phyloP scores from a whole-genome alignment of 2,888 invertebrate species.

The Acutogordius australiensis region DNA sequence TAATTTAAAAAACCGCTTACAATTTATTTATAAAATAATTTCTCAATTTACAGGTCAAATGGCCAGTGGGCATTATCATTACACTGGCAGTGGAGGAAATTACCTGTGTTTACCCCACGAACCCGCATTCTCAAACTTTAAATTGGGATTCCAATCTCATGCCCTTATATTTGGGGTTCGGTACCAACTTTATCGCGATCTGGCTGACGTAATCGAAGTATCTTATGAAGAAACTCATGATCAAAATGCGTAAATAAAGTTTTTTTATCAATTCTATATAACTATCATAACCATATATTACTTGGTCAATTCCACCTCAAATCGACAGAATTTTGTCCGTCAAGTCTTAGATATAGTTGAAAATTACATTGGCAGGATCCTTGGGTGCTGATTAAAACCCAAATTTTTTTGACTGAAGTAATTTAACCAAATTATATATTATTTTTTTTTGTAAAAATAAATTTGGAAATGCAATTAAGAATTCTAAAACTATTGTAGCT shows the following conservation, averaged over 20 bases:
- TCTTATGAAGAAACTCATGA: neutral
- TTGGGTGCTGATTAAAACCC: too few species aligned
- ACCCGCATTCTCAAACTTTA: neutral
- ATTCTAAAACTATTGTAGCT: too few species aligned
- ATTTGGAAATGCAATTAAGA: too few species aligned
- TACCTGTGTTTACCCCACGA: conserved; percentile 2
- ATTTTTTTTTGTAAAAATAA: too few species aligned
- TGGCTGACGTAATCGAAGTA: neutral
- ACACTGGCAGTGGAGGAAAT: conserved; percentile 10
- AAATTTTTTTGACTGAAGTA: too few species aligned
- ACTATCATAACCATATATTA: neutral
- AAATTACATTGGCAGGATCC: too few species aligned
- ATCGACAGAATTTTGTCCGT: too few species aligned
- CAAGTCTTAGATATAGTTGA: too few species aligned
- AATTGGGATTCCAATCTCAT: neutral
- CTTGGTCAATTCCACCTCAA: too few species aligned
- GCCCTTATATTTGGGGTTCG: neutral
- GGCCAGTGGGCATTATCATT: conserved; percentile 11
- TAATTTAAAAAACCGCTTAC: too few species aligned
- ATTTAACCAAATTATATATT: too few species aligned
- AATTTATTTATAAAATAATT: neutral
- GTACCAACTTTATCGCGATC: too few species aligned
- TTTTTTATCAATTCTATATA: neutral
- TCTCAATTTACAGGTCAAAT: neutral
- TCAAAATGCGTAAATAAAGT: conserved; percentile 9